phyloP scores from a whole-genome alignment of 2,113 vertebrate species.

The Hippocampus barbouri region DNA sequence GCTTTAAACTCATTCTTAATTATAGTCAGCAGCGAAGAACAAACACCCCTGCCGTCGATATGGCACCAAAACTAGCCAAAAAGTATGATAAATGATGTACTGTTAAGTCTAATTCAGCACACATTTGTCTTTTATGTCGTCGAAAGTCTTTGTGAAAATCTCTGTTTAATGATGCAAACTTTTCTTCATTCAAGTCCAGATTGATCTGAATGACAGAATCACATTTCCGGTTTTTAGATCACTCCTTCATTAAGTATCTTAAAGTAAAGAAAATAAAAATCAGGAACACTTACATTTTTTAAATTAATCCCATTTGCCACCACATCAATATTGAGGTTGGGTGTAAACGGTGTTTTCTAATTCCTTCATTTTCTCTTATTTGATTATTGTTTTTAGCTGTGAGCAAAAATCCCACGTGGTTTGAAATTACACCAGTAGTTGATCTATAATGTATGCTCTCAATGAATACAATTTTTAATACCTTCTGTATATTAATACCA shows the following conservation, averaged over 20 bases:
- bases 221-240: conserved; percentile 46
- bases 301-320: conserved; percentile 42
- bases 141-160: not conserved
- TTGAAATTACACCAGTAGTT: conserved; percentile 35
- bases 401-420: conserved; percentile 44
- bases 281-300: conserved; percentile 34
- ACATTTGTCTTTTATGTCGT: conserved; percentile 3
- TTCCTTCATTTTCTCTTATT: conserved; percentile 47
- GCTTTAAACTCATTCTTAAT: conserved; percentile 29
- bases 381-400: conserved; percentile 12
- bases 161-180: conserved; percentile 24
- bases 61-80: conserved; percentile 10
- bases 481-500: conserved; percentile 68
- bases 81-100: conserved; percentile 15
- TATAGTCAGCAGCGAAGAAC: conserved; percentile 13
- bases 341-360: conserved; percentile 36
- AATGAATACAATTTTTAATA: conserved; percentile 69
- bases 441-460: conserved; percentile 67
- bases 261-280: conserved; percentile 35
- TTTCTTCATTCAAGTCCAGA: conserved; percentile 11
- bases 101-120: conserved; percentile 24
- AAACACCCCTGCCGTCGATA: conserved; percentile 14
- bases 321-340: conserved; percentile 32
- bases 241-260: conserved; percentile 52
- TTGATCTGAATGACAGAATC: conserved; percentile 1